phyloP scores from a whole-genome alignment of 2,797 vertebrate species.

The Corythornis leucogaster region DNA sequence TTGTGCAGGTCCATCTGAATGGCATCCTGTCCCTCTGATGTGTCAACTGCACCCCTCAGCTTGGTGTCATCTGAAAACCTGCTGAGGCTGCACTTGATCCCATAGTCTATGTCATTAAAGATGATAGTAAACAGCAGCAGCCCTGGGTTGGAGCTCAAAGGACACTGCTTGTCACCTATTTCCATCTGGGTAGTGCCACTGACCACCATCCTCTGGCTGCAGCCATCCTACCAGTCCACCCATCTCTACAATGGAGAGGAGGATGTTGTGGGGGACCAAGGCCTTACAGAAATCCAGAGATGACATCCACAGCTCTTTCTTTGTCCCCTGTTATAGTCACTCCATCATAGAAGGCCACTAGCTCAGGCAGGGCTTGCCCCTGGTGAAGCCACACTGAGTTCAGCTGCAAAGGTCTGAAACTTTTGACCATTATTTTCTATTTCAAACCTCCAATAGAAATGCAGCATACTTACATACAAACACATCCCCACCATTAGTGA shows the following conservation, averaged over 20 bases:
- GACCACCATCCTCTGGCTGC: too few relatives aligned
- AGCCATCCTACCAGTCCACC: too few relatives aligned
- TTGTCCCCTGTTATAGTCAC: too few relatives aligned
- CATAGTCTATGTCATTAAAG: neutral
- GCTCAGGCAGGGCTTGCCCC: too few relatives aligned
- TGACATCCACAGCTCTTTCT: too few relatives aligned
- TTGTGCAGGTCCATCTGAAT: neutral
- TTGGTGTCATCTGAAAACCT: neutral
- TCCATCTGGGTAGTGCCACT: too few relatives aligned
- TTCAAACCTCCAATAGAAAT: neutral
- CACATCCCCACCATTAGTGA: neutral
- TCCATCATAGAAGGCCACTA: too few relatives aligned
- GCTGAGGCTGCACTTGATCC: neutral
- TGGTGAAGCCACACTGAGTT: neutral
- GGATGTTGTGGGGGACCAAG: too few relatives aligned
- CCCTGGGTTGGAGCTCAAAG: too few relatives aligned
- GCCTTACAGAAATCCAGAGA: too few relatives aligned
- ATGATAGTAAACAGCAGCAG: neutral
- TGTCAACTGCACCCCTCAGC: neutral
- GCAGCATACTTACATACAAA: neutral
- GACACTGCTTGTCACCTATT: too few relatives aligned
- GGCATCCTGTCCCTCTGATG: neutral
- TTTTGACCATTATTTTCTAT: neutral
- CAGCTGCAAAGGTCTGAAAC: neutral
- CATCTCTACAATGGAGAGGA: too few relatives aligned